Evolutionary conservation across 2,888 invertebrate species (phyloP), one percentile per base, ranked within the genome.

Genomic region (Macrosiphum euphorbiae): DNA sequence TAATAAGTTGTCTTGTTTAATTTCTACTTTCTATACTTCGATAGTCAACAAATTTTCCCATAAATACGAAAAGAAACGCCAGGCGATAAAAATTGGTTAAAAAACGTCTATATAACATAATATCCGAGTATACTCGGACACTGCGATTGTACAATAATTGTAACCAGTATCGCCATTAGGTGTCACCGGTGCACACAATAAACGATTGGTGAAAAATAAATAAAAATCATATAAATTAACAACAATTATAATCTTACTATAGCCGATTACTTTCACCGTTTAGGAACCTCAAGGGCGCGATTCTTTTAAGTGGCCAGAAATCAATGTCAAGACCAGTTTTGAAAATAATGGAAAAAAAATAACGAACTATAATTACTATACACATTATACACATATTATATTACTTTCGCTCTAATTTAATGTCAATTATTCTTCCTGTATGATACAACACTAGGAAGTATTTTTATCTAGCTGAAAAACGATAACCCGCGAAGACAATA

Each of bases 261-360:
- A 85, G 11, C 7, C 24, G 41, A 86, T 50, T 87, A 92, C 93
- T 93, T 93, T 93, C 93, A 93, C 58, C 10, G 47, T 47, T 87
- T 11, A 26, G 0, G 50, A n/a, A 78, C 41, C 88, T 92, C 88
- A 78, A 52, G 90, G 93, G 89, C 94, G 24, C 61, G 47, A 61
- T 61, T 92, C 16, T 67, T 61, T 50, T 78, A 78, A 88, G 86
- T 50, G 61, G 90, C 50, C 55, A 85, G 90, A 90, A 58, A 94
- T 94, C 94, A 94, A 94, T 94, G 94, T 94, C 94, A 94, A 90
- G 90, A 94, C 94, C 67, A 90, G 94, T 90, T 90, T 89, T 93
- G 16, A 7, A 8, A 44, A 84, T 78, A 55, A 89, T 93, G 28
- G 0, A 84, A 58, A n/a, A 35, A 88, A 67, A 44, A 67, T 20